Base-by-base conservation (phyloP, 2,113 vertebrate genomes). In the Salvator merianae region DNA sequence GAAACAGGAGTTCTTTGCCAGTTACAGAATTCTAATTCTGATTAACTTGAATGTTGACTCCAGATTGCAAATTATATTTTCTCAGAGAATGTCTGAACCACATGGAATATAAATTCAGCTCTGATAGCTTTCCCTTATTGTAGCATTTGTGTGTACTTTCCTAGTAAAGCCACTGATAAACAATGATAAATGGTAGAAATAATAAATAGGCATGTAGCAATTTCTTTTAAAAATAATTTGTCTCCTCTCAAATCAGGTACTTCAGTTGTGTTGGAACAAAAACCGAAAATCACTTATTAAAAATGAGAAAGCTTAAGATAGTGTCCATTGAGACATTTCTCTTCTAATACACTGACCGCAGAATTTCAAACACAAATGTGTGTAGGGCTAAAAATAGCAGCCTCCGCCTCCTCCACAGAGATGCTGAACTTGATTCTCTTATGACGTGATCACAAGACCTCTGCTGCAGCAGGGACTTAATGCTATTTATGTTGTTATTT, bases 401-500 rank as follows among this genome's bases (percentile, higher is more conserved):
- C 85, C 90, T 90, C 81, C 68, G 3, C 32, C 36, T 80, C 55
- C 59, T 83, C 38, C 38, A 79, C 26, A 84, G 75, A 24, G 12
- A 74, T 10, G 87, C 3, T 94, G 91, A 93, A 95, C 93, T 95
- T 91, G 88, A 89, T 95, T 95, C 93, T 93, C 86, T 94, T 89
- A 85, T 94, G 93, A 92, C 55, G 88, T 34, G 89, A 88, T 93
- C 91, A 86, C 92, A 92, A 89, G 90, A 53, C 92, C 69, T 92
- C 91, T 91, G 93, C 88, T 93, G 88, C 91, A 91, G 86, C 79
- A 93, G 91, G 77, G 89, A 79, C 90, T 94, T 95, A 93, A 93
- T 93, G 90, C 90, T 93, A 89, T 93, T 95, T 93, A 91, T 82
- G 83, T 92, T 83, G 88, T 91, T 84, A 13, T 93, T 94, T 90